Evolutionary conservation across 1,140 invertebrate genomes (phyloP).

Genomic region (Bombus consobrinus): DNA sequence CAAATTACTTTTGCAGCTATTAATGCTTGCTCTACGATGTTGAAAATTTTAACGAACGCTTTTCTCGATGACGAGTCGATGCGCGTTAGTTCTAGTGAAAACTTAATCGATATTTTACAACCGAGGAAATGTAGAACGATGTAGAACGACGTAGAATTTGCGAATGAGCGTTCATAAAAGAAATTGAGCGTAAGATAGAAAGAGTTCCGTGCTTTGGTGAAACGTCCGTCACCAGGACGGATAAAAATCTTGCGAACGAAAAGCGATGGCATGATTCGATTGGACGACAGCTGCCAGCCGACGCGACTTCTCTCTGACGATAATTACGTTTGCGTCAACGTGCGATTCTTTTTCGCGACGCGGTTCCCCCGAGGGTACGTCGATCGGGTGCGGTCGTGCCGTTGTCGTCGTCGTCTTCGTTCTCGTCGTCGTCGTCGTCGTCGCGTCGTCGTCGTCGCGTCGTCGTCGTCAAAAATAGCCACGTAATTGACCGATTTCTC

Average conservation of each 20-base stretch:
- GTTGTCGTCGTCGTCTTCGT: neutral
- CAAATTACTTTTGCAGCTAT: too few relatives aligned
- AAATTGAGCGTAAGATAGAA: neutral
- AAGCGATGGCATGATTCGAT: constrained; percentile 55
- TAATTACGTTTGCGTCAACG: constrained; percentile 56
- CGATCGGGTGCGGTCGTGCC: constrained; percentile 1
- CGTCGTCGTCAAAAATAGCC: constrained; percentile 31
- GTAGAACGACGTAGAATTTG: neutral
- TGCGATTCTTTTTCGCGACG: constrained; percentile 56
- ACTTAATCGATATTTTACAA: neutral
- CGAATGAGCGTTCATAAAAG: neutral
- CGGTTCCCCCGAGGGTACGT: constrained; percentile 13
- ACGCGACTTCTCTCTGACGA: constrained; percentile 35
- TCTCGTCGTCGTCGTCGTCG: neutral
- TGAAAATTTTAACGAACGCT: neutral
- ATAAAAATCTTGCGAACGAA: constrained; percentile 44
- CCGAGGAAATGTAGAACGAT: neutral
- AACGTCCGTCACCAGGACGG: constrained; percentile 15
- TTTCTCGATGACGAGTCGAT: neutral
- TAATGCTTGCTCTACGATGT: neutral
- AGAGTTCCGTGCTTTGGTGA: neutral
- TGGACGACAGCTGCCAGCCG: constrained; percentile 56
- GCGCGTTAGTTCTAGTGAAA: neutral
- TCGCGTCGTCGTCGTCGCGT: neutral
- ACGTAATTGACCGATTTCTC: constrained; percentile 28